Conservation (phyloP, 2,797 vertebrate species). For the Coregonus suidteri region DNA sequence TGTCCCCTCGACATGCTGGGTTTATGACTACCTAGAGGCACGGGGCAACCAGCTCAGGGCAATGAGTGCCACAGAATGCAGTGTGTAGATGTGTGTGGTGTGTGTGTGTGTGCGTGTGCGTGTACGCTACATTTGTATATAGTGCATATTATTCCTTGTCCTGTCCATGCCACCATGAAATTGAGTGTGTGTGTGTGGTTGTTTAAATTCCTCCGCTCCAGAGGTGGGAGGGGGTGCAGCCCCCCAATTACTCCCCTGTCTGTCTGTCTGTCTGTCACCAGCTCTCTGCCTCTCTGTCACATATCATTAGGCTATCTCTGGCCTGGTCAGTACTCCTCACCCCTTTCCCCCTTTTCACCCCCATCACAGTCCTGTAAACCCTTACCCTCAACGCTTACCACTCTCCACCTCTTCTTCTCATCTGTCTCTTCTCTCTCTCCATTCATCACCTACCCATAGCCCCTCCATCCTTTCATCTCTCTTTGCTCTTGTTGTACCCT, state of each 20-base stretch:
- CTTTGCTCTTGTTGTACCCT: neutral
- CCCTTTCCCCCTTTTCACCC: neutral
- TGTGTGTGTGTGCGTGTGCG: neutral
- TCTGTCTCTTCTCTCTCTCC: neutral
- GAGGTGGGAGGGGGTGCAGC: slow-evolving; percentile 14
- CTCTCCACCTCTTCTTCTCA: neutral
- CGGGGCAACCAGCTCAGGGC: neutral
- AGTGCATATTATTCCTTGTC: neutral
- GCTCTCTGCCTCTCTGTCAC: neutral
- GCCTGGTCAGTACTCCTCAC: slow-evolving; percentile 11
- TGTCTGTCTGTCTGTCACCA: neutral
- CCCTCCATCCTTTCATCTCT: neutral
- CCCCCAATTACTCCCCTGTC: neutral
- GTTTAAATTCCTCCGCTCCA: slow-evolving; percentile 50
- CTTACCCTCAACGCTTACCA: neutral
- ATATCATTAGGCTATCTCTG: slow-evolving; percentile 37
- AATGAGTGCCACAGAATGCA: slow-evolving; percentile 22
- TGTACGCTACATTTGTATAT: neutral
- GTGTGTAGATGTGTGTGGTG: slow-evolving; percentile 5
- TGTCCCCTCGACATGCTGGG: slow-evolving; percentile 56
- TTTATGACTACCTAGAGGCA: slow-evolving; percentile 77
- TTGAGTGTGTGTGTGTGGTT: slow-evolving; percentile 11
- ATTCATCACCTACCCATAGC: neutral
- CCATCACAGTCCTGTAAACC: neutral
- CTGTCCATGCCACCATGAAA: neutral